A percentile compares a stretch with the other conserved stretches of the same genome.
Evolutionary conservation across 2,888 invertebrate genomes (phyloP).

Genomic region (Bombylius major): DNA sequence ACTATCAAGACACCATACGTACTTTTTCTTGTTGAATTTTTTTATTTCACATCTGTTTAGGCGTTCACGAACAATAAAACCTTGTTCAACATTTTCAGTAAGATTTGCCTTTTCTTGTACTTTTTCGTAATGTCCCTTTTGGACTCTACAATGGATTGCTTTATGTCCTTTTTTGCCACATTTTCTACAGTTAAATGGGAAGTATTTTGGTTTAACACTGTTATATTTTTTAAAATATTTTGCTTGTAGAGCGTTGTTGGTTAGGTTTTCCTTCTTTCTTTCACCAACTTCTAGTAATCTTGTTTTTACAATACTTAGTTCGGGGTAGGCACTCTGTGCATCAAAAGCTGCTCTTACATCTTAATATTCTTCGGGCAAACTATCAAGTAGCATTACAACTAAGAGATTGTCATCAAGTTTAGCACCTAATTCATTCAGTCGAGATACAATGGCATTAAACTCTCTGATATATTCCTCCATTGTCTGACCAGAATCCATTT

Average conservation of each 20-base stretch:
- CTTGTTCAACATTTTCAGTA: no score
- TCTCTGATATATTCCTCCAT: slow-evolving; percentile 7
- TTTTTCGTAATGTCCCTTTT: no score
- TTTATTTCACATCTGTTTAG: no score
- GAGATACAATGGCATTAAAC: slow-evolving; percentile 4
- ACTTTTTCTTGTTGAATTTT: not conserved
- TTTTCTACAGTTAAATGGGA: slow-evolving; percentile 4
- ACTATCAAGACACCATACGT: not conserved
- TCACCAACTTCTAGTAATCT: slow-evolving; percentile 6
- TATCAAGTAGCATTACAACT: slow-evolving; percentile 6
- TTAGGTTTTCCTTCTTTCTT: not conserved
- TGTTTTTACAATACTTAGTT: slow-evolving; percentile 1
- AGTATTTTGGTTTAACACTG: not conserved
- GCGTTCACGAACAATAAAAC: no score
- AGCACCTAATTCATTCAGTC: slow-evolving; percentile 7
- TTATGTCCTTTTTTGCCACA: slow-evolving; percentile 4
- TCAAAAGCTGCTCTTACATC: slow-evolving; percentile 10
- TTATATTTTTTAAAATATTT: not conserved
- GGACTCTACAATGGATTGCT: slow-evolving; percentile 3
- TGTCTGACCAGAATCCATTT: slow-evolving; percentile 1
- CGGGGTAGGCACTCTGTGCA: slow-evolving; percentile 4
- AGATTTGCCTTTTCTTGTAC: no score
- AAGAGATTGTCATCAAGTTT: slow-evolving; percentile 8
- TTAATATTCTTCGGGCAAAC: slow-evolving; percentile 2
- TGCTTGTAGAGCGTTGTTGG: slow-evolving; percentile 1